phyloP scores from a whole-genome alignment of 2,888 invertebrate species.

The Dioctria rufipes region DNA sequence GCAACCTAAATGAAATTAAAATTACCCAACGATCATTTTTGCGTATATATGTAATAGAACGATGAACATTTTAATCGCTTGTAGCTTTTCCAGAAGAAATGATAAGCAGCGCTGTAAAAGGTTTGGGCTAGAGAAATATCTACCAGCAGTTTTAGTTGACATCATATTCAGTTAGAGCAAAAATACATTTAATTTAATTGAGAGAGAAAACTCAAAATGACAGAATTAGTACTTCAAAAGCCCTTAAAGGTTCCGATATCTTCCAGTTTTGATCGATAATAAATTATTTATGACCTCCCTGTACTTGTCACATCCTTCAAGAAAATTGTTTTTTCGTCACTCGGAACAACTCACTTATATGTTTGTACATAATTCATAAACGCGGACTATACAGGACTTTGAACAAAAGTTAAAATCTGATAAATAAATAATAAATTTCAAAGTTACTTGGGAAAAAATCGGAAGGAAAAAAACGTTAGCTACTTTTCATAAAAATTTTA shows the following conservation, averaged over 20 bases:
- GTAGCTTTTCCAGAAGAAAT: too few relatives aligned
- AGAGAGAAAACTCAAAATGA: conserved; percentile 13
- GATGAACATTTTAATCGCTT: too few relatives aligned
- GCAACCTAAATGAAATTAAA: too few relatives aligned
- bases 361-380: conserved; percentile 47
- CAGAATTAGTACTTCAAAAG: conserved; percentile 15
- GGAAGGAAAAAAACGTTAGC: conserved; percentile 11
- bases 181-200: conserved; percentile 7
- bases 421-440: conserved; percentile 33
- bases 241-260: neutral
- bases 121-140: too few relatives aligned
- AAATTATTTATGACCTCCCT: conserved; percentile 31
- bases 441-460: neutral
- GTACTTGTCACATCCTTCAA: conserved; percentile 44
- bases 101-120: too few relatives aligned
- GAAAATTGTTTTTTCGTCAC: conserved; percentile 48
- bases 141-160: too few relatives aligned
- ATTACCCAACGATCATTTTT: too few relatives aligned
- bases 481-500: conserved; percentile 12
- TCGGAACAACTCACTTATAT: conserved; percentile 39
- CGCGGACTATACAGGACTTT: conserved; percentile 3
- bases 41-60: too few relatives aligned
- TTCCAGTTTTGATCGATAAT: conserved; percentile 21
- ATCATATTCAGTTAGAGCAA: too few relatives aligned
- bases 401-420: conserved; percentile 41